A percentile compares a stretch with the other conserved stretches of the same genome.
Evolutionary conservation across 2,797 vertebrate genomes (phyloP).

Genomic region (Gallinago solitaria): DNA sequence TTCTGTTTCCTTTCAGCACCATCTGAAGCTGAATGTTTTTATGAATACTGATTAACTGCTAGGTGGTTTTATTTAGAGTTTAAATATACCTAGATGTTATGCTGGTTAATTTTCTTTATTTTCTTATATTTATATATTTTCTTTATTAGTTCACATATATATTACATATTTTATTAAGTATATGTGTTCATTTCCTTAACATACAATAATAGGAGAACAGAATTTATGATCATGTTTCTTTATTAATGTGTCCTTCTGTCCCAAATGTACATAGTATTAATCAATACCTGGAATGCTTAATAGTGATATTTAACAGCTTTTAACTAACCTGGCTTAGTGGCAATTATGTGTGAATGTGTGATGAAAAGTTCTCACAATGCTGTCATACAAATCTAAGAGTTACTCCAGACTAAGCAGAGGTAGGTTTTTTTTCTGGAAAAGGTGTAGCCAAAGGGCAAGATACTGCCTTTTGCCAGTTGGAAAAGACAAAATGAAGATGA

Average conservation of each 20-base stretch:
- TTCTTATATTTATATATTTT: too few relatives aligned
- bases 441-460: background rate
- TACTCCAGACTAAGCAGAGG: background rate
- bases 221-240: background rate
- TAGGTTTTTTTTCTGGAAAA: background rate
- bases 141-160: background rate
- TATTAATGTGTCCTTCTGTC: background rate
- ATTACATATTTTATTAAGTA: background rate
- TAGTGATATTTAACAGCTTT: background rate
- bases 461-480: background rate
- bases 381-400: background rate
- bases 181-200: background rate
- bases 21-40: background rate
- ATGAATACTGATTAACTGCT: background rate
- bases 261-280: background rate
- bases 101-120: background rate
- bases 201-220: background rate
- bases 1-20: background rate
- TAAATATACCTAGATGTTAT: background rate
- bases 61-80: background rate
- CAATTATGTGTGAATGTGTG: background rate
- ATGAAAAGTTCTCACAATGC: background rate
- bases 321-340: background rate
- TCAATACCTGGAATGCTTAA: background rate
- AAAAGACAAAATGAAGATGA: slow-evolving; percentile 21